Base-by-base conservation (phyloP, 2,888 invertebrate species). In the Phanerotoma sp. region DNA sequence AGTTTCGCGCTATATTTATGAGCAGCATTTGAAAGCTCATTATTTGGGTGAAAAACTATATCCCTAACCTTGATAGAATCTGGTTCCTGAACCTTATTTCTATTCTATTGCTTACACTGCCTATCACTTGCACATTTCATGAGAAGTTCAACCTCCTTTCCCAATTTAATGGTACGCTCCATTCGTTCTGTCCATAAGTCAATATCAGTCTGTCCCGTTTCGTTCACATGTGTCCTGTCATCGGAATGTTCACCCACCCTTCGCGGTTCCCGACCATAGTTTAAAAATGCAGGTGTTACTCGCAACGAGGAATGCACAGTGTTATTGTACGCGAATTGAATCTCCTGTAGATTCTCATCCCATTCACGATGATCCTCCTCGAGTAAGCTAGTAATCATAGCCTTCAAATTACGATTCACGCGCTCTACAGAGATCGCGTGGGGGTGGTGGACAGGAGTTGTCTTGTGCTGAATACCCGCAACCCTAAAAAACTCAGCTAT, bases 251-350 rank as follows among this genome's bases (percentile, higher is more conserved):
- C 7, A 33, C 33, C 33, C 3, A 3, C n/a, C 11, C 33, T 2
- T 3, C 7, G 2, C 6, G 33, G 33, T 33, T 33, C 33, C 6
- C 15, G 5, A 2, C 33, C 33, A 5, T 2, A 13, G 6, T 33
- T 33, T 2, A 33, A n/a, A 13, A 33, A 45, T 9, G 51, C 38
- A 3, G 51, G 51, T 2, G 51, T 52, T 3, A 53, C 47, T 7
- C 54, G 28, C 3, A 38, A 9, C 1, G 54, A 54, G 11, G 49
- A 28, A 18, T 50, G 54, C 4, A 38, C 45, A 6, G 49, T 44
- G 1, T 42, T 30, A 15, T 54, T 54, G 13, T 50, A 54, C 20
- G 54, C 54, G 28, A 54, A 54, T 30, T 54, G 54, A 5, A 49
- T 54, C 9, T 54, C 38, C 3, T 33, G 21, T 2, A 54, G 22